Evolutionary conservation across 2,888 invertebrate genomes (phyloP).

Genomic region (Sepiola atlantica): DNA sequence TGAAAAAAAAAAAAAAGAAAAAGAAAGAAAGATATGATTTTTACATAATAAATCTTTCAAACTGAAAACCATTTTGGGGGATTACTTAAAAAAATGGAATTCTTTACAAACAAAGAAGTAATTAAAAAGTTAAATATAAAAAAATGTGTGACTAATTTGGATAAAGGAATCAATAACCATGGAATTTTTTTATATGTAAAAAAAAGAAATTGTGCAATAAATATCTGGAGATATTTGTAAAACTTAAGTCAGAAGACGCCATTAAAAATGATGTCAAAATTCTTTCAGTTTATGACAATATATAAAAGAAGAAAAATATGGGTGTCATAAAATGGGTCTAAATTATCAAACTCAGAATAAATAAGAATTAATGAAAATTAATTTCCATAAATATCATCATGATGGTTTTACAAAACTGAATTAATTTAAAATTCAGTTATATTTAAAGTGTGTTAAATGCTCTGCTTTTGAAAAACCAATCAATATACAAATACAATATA

Average conservation of each 20-base stretch:
- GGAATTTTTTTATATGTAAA: neutral
- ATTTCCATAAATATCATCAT: neutral
- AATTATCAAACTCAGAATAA: neutral
- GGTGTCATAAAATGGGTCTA: neutral
- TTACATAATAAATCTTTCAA: neutral
- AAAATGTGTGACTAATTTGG: neutral
- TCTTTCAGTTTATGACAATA: neutral
- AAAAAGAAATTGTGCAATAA: neutral
- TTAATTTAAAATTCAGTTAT: neutral
- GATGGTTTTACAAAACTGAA: neutral
- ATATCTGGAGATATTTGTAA: neutral
- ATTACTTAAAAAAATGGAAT: neutral
- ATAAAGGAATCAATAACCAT: neutral
- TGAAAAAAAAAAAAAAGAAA: no score
- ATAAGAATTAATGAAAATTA: neutral
- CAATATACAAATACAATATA: neutral
- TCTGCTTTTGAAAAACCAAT: neutral
- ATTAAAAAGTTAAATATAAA: neutral
- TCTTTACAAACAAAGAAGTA: neutral
- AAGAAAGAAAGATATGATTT: neutral
- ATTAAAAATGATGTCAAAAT: neutral
- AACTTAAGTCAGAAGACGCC: neutral
- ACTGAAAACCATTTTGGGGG: neutral
- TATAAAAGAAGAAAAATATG: neutral
- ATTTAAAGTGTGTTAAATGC: neutral